Evolutionary conservation across 1,140 invertebrate genomes (phyloP), one percentile per base, ranked within the genome.

Genomic region (Caerostris extrusa): DNA sequence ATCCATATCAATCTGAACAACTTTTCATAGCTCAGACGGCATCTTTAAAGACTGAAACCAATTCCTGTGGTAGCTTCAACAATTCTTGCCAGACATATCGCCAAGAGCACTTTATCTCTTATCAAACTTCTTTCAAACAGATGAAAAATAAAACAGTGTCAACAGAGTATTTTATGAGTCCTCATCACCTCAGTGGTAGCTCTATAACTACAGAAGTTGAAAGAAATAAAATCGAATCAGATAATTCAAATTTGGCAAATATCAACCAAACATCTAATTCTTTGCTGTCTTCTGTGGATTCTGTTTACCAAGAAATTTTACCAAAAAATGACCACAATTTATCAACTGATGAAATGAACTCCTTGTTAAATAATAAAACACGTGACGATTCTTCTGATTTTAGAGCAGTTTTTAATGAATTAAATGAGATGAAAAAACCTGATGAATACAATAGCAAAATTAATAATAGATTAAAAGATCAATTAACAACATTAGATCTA

Each of bases 121-220:
- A 85, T 57, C 55, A 85, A 85, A 7, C 57, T 57, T 58, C 55
- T 6, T 19, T 19, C n/a, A 85, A 85, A 7, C 82, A 53, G 56
- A 8, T 17, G 5, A 17, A 6, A n/a, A 58, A 58, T 10, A 85
- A 85, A 85, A 85, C 14, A n/a, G 19, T 85, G 14, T 85, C 82
- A 17, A 87, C 69, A 50, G 89, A 81, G n/a, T 90, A 71, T 81
- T 90, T 81, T 17, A 81, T 34, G 34, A 90, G 89, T 61, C 64
- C 89, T 81, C 89, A 90, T 81, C 89, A 90, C 50, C 57, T 90
- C 5, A 90, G 69, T 61, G 89, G 89, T 56, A 81, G 89, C 55
- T 77, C 56, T 50, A 71, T 90, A 57, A 89, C 87, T 6, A 89
- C 87, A 12, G 82, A 85, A 85, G 82, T 85, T 19, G 82, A 10